Evolutionary conservation across 2,888 invertebrate genomes (phyloP), one percentile per base, ranked within the genome.

Genomic region (Pilophorus perplexus): DNA sequence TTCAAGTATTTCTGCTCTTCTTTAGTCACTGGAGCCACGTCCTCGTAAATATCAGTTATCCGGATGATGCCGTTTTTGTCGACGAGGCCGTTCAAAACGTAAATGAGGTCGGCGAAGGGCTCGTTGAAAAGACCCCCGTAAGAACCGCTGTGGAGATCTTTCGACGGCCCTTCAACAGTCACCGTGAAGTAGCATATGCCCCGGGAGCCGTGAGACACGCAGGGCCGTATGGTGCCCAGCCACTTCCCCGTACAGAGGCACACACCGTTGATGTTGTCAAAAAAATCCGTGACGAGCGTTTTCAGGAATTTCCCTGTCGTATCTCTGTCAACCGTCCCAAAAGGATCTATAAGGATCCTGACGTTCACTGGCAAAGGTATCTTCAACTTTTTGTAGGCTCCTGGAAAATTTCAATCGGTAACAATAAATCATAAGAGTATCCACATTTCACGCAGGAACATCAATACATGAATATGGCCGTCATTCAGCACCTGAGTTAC

Each of bases 311-410:
- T 44, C n/a, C 28, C 62, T 1, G 62, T 28, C 33, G 12, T 18
- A 22, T 48, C 62, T 16, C 22, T 18, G 6, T 46, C 48, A 1
- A 28, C n/a, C 1, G 27, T 12, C 20, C 62, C 62, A 12, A 52
- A 16, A 8, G 52, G 52, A 25, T 64, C 64, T 33, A 52, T n/a
- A 14, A 64, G 12, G 12, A 64, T 6, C 25, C 52, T 64, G 14
- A 64, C 27, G 42, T 64, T 64, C 38, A 64, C 40, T 25, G 64
- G 64, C 1, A 64, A 23, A 4, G 18, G n/a, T 3, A 52, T 64
- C 1, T 37, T 23, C n/a, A 37, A 20, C 12, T 52, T 38, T 18
- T 52, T 50, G 20, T 64, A 64, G 1, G 64, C 50, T 1, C 54
- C 50, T n/a, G n/a, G n/a, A n/a, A n/a, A n/a, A n/a, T n/a, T n/a